Percentiles rank a stretch among this genome's conserved stretches.
Conservation (phyloP, 2,888 invertebrate genomes). For the Azorinus chamasolen region DNA sequence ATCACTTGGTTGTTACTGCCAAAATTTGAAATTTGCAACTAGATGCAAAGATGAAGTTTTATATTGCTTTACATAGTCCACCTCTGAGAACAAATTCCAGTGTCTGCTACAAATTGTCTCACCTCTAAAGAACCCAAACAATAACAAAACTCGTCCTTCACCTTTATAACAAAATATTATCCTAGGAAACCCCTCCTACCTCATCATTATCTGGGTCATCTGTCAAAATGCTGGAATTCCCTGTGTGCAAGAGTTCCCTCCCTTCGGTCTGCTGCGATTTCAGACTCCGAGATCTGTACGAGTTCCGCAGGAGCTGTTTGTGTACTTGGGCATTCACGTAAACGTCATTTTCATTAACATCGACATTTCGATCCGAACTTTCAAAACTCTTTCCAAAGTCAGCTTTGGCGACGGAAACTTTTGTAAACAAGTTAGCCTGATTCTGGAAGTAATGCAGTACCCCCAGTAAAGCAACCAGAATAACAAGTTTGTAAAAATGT, state of each 20-base stretch:
- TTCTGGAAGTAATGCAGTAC: constrained; percentile 37
- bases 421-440: constrained; percentile 1
- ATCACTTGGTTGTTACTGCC: no score
- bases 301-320: background rate
- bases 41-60: no score
- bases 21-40: no score
- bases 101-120: no score
- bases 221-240: constrained; percentile 4
- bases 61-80: no score
- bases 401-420: no score
- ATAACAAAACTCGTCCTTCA: no score
- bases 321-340: background rate
- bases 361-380: background rate
- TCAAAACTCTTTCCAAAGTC: background rate
- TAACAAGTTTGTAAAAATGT: constrained; percentile 45
- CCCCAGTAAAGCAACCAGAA: constrained; percentile 26
- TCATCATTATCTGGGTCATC: constrained; percentile 33
- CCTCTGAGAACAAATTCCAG: no score
- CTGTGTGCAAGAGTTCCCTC: constrained; percentile 20
- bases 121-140: no score
- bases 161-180: no score
- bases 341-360: background rate
- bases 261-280: constrained; percentile 8
- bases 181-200: background rate
- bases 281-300: background rate